A percentile compares a stretch with the other conserved stretches of the same genome.
phyloP scores from a whole-genome alignment of 2,888 invertebrate species.

The Gastrophysa polygoni region DNA sequence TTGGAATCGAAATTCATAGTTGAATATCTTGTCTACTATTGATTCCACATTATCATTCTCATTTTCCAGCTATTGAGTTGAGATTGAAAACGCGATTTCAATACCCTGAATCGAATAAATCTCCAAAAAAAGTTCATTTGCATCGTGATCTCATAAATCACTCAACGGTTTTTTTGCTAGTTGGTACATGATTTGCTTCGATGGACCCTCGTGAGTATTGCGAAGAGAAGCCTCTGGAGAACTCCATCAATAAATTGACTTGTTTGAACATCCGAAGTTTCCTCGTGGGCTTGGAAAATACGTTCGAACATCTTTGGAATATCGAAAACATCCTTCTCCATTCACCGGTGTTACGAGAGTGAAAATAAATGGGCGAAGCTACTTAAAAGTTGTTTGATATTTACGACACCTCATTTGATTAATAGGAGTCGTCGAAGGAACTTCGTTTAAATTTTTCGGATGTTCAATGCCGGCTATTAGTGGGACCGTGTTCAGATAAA shows the following conservation, averaged over 20 bases:
- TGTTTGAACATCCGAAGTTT: slow-evolving; percentile 22
- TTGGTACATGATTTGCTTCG: too few species aligned
- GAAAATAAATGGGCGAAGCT: slow-evolving; percentile 22
- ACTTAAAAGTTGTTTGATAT: slow-evolving; percentile 26
- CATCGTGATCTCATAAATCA: too few species aligned
- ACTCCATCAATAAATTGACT: not conserved
- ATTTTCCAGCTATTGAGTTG: too few species aligned
- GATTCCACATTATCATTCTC: too few species aligned
- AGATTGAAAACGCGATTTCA: too few species aligned
- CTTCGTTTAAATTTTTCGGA: slow-evolving; percentile 8
- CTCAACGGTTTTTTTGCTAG: too few species aligned
- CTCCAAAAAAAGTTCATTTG: too few species aligned
- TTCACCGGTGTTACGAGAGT: not conserved
- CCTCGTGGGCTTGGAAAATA: slow-evolving; percentile 26
- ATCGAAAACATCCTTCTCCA: slow-evolving; percentile 6
- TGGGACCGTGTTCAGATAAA: slow-evolving; percentile 7
- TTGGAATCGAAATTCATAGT: too few species aligned
- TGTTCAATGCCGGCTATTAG: slow-evolving; percentile 12
- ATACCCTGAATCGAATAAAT: too few species aligned
- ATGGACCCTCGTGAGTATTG: too few species aligned
- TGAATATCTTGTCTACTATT: too few species aligned
- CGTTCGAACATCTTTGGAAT: slow-evolving; percentile 17
- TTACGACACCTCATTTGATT: slow-evolving; percentile 28
- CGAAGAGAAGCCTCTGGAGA: too few species aligned
- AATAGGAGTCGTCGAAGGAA: slow-evolving; percentile 14